Base-by-base conservation (phyloP, 2,797 vertebrate species). In the Sebastes taczanowskii region DNA sequence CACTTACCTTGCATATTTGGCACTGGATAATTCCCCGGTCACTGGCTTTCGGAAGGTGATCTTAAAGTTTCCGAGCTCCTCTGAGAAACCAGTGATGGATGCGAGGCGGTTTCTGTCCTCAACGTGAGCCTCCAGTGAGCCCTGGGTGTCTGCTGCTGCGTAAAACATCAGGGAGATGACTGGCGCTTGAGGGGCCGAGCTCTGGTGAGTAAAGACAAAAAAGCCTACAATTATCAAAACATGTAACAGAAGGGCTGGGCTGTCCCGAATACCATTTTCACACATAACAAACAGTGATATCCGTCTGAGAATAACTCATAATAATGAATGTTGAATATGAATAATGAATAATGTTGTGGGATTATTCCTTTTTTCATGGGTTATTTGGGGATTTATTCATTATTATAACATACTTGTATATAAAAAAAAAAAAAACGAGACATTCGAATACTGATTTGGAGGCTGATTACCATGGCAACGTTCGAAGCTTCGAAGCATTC, bases 131-230 rank as follows among this genome's bases (percentile, higher is more conserved):
- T 95, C 88, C 71, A 99, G 94, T 0, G 85, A 88, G 25, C 97
- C 98, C 76, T 98, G 97, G 14, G 95, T 94, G 5, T 99, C 97
- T 2, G 97, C 96, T 32, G 98, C 98, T 30, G 97, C 88, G 4
- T 99, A 99, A 93, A 99, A 97, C 93, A 99, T 96, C 67, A 99
- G 91, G 9, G 98, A 99, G 80, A 99, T 84, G 58, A 97, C 96
- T 5, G 92, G 94, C 0, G 91, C 81, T 2, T 92, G 90, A n/a
- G 94, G 42, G 1, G 91, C 89, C 0, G 88, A 79, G 34, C 90
- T 94, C 97, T 97, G 92, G 2, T 46, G 82, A 14, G 23, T 53
- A 80, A 78, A 74, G 6, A 66, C 7, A 32, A 79, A 30, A 52
- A 73, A 30, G 23, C 4, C 22, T 13, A 71, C n/a, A 61, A 18